Percentiles rank a stretch among this genome's conserved stretches.
phyloP scores from a whole-genome alignment of 2,888 invertebrate species.

The Agrochola lychnidis region DNA sequence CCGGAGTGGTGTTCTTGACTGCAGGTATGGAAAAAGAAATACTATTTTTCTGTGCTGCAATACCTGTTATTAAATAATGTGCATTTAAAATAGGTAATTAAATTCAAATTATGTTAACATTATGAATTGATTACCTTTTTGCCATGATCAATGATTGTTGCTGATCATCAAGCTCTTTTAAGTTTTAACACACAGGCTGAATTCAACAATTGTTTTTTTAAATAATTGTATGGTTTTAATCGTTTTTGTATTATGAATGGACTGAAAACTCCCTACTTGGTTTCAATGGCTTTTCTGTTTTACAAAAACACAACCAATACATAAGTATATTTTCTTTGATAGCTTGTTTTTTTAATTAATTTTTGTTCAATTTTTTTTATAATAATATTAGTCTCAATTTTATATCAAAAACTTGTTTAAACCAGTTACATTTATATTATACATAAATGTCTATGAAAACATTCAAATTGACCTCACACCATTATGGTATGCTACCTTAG shows the following conservation, averaged over 20 bases:
- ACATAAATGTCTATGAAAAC: conserved; percentile 17
- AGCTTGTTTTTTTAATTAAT: background rate
- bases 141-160: background rate
- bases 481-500: conserved; percentile 11
- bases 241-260: background rate
- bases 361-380: background rate
- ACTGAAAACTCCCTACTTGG: background rate
- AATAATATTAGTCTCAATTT: background rate
- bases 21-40: background rate
- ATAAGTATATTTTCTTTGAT: background rate
- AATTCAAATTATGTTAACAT: too few relatives aligned
- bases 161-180: background rate
- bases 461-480: conserved; percentile 28
- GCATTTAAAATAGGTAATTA: background rate
- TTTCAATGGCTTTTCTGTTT: background rate
- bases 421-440: conserved; percentile 12
- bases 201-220: background rate
- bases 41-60: background rate
- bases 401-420: background rate
- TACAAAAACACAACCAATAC: background rate
- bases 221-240: background rate
- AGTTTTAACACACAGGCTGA: background rate
- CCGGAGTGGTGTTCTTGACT: too few relatives aligned
- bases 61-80: background rate
- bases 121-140: background rate